Evolutionary conservation across 2,888 invertebrate genomes (phyloP), one percentile per base, ranked within the genome.

Genomic region (Linnaemya vulpina): DNA sequence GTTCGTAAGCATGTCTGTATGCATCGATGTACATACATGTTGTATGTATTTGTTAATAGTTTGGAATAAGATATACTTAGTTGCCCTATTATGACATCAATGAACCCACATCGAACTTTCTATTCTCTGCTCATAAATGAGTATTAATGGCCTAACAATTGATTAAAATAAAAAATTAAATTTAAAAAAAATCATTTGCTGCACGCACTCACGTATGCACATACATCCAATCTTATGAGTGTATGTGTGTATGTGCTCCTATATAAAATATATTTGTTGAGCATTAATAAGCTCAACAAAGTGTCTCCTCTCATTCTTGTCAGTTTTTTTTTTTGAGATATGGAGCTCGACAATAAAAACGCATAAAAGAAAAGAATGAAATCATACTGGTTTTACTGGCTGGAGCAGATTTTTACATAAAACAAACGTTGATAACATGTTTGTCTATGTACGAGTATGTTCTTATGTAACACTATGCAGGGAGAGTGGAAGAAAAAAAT

Each of bases 311-410:
- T 70, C 43, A 30, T 22, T 43, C 51, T 71, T 68, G 38, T n/a
- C 65, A 35, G 35, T 62, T 51, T 30, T 30, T 30, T 67, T 74
- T 30, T 30, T 67, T 74, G 68, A 68, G 68, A 67, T 75, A 46
- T 83, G 77, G 76, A 83, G 82, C 82, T 65, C 35, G 43, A 51
- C 43, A 8, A 58, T 30, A 74, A 20, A 67, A 67, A 15, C 25
- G 17, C 30, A 30, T 30, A 30, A 30, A 30, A 30, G 30, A 30
- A 30, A 70, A 38, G 30, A 46, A 70, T 9, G n/a, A 74, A 80
- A 58, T 63, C 63, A 76, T 77, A 83, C 76, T 83, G 82, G 82
- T 83, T 77, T 76, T 60, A 65, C 76, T 71, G 82, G 82, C 82
- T 83, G 82, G 65, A 63, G 60, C 71, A 77, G 82, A 77, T 83